Evolutionary conservation across 1,140 invertebrate species (phyloP), one percentile per base, ranked within the genome.

Genomic region (Helicorthomorpha holstii): DNA sequence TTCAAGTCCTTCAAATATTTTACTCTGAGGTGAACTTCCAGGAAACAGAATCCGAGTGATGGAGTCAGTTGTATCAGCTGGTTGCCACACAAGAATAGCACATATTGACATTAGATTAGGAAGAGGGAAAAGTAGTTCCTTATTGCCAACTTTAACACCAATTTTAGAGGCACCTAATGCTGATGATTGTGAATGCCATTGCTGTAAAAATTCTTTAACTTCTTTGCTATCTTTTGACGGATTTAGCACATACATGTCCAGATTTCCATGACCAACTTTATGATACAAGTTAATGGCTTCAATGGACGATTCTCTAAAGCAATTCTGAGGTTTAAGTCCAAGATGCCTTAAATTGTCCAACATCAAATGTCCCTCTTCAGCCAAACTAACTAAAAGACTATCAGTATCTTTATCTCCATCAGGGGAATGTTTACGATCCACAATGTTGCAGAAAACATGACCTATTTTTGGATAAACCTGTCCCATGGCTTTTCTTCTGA

Each of bases 241-340:
- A 73, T 88, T 95, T 45, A 98, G 73, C 53, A 96, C 82, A 67
- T 94, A 97, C 88, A 98, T 92, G 64, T 96, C 90, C 49, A 98
- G 69, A 48, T 89, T 93, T 58, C 93, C 93, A 67, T 96, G 90
- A 16, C 92, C 92, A 53, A 78, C 89, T 77, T 96, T 96, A 63
- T 95, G 91, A 63, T 96, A 97, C 0, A 98, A 72, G 65, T 95
- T 96, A 7, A 96, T 84, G 1, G 92, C 92, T 48, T 91, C 85
- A 27, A 69, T 62, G 48, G 58, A 54, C 19, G 62, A 44, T 61
- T 83, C 80, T 52, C 85, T 72, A 65, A 85, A 84, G 70, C 88
- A 87, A 50, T 77, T 69, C 67, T 93, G 89, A 19, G 86, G 80
- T 58, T 79, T 81, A 25, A 93, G 71, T 59, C 84, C 84, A 23